A percentile compares a stretch with the other conserved stretches of the same genome.
phyloP scores from a whole-genome alignment of 2,113 vertebrate species.

The Lampris megalopsis region DNA sequence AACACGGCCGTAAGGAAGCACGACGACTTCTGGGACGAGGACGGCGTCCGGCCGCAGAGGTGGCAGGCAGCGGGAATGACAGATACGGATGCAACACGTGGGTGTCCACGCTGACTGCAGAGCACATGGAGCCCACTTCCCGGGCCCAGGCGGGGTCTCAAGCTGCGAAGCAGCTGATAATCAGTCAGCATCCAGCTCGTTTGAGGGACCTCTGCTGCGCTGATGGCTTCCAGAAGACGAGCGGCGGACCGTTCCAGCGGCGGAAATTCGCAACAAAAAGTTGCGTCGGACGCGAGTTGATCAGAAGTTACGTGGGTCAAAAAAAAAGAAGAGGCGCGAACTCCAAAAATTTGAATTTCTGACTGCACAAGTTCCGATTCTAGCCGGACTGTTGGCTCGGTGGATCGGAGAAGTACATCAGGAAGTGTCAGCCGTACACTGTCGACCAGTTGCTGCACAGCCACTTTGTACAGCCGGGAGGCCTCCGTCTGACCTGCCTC shows the following conservation, averaged over 20 bases:
- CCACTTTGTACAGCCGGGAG: slow-evolving; percentile 65
- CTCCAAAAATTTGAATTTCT: too few relatives aligned
- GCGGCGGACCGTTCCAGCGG: background rate
- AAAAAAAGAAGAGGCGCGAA: too few relatives aligned
- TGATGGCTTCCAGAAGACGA: slow-evolving; percentile 77
- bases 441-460: slow-evolving; percentile 55
- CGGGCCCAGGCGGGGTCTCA: slow-evolving; percentile 14
- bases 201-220: slow-evolving; percentile 17
- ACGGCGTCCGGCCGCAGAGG: too few relatives aligned
- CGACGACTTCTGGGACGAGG: too few relatives aligned
- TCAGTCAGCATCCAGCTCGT: slow-evolving; percentile 1
- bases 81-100: slow-evolving; percentile 4
- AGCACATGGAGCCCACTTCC: too few relatives aligned
- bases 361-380: background rate
- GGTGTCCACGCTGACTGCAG: slow-evolving; percentile 5
- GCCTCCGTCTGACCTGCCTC: slow-evolving; percentile 77
- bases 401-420: slow-evolving; percentile 51
- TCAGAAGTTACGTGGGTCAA: too few relatives aligned
- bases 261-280: too few relatives aligned
- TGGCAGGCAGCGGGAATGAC: too few relatives aligned
- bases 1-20: slow-evolving; percentile 4
- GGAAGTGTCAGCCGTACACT: slow-evolving; percentile 41
- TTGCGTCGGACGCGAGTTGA: too few relatives aligned
- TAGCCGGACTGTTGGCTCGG: slow-evolving; percentile 35
- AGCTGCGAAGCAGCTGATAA: slow-evolving; percentile 29